Evolutionary conservation across 2,888 invertebrate species (phyloP).

Genomic region (Nephrotoma flavescens): DNA sequence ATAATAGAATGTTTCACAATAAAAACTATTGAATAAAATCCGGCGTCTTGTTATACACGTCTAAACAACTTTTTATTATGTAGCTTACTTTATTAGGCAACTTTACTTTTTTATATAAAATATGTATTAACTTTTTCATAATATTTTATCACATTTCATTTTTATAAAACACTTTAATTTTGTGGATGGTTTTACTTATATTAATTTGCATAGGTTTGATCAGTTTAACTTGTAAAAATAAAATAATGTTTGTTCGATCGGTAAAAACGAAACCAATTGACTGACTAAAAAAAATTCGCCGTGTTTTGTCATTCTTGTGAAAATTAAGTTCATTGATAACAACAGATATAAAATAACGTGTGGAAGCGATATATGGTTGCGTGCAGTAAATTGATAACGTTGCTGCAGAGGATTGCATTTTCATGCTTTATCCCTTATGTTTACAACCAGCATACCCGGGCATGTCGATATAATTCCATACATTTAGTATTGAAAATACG

Average conservation of each 20-base stretch:
- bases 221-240: neutral
- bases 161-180: neutral
- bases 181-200: neutral
- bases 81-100: neutral
- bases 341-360: neutral
- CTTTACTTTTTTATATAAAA: neutral
- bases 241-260: neutral
- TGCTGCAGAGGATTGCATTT: no score
- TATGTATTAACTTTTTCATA: neutral
- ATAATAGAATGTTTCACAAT: neutral
- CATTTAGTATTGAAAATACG: no score
- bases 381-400: neutral
- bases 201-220: neutral
- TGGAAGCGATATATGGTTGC: neutral
- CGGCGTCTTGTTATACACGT: neutral
- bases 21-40: neutral
- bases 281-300: neutral
- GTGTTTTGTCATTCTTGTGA: neutral
- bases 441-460: no score
- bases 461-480: no score
- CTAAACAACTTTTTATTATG: neutral
- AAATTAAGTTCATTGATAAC: neutral
- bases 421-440: no score
- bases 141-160: neutral
- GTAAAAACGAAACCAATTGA: neutral